Evolutionary conservation across 2,888 invertebrate species (phyloP), one percentile per base, ranked within the genome.

Genomic region (Girardia tigrina): DNA sequence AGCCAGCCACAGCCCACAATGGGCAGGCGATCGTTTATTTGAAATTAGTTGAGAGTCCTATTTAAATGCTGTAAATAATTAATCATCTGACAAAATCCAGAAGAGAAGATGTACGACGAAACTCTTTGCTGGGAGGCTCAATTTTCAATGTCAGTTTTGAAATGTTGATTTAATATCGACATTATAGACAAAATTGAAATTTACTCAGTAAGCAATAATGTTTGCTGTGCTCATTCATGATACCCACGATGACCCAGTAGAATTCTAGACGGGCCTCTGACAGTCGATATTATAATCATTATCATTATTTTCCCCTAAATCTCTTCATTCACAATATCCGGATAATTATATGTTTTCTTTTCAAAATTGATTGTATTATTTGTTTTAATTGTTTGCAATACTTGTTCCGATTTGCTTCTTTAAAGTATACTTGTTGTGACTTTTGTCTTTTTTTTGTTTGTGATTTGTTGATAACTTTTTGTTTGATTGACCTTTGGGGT

Each of bases 131-230:
- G 56, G 56, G 56, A 56, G 23, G 56, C 56, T 56, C 56, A n/a
- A 56, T 56, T 56, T 56, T 56, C 56, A 56, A 56, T 56, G 56
- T 56, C 56, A 56, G n/a, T 56, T 56, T 56, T 56, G 56, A 56
- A 56, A 56, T 56, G 56, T 56, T 56, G 56, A 56, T 56, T 56
- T 56, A 20, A 56, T 56, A 56, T 56, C 56, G 56, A 56, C 56
- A 56, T 56, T 56, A 56, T 56, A 56, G 56, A 56, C 56, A 56
- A 56, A 56, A 56, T 56, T 56, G 56, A 56, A 56, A 56, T 56
- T 56, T 56, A 56, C 56, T 20, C n/a, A 56, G 56, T 16, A 16
- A 56, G 56, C 56, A 56, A 20, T 2, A 56, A 56, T 56, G 56
- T 56, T 56, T 56, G 56, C 23, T 56, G 56, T 56, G 56, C 56